Conservation (phyloP, 1,140 invertebrate genomes). For the Condylostylus longicornis region DNA sequence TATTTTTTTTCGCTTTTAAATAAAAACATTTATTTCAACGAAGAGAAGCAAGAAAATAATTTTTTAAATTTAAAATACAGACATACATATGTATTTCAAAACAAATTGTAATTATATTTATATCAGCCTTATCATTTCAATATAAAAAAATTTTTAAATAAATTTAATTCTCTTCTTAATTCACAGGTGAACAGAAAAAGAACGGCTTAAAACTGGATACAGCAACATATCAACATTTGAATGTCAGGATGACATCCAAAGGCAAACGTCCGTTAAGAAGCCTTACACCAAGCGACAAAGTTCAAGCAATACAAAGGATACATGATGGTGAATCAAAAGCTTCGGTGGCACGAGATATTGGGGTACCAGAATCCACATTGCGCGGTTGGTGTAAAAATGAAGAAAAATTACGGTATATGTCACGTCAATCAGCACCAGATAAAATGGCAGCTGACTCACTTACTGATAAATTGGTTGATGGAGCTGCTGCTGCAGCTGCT, state of each 20-base stretch:
- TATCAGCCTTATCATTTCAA: too few species aligned
- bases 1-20: too few species aligned
- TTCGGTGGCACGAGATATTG: slow-evolving; percentile 63
- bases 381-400: slow-evolving; percentile 75
- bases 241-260: slow-evolving; percentile 33
- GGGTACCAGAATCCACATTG: slow-evolving; percentile 65
- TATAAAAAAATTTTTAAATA: too few species aligned
- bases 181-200: too few species aligned
- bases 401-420: slow-evolving; percentile 56
- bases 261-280: slow-evolving; percentile 56
- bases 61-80: too few species aligned
- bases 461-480: slow-evolving; percentile 19
- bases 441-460: slow-evolving; percentile 29
- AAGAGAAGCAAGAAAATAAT: too few species aligned
- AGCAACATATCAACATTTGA: slow-evolving; percentile 31
- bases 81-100: too few species aligned
- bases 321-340: slow-evolving; percentile 69
- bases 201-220: slow-evolving; percentile 32
- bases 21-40: too few species aligned
- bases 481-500: slow-evolving; percentile 34
- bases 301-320: slow-evolving; percentile 60
- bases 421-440: slow-evolving; percentile 46
- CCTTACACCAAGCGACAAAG: slow-evolving; percentile 56
- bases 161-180: too few species aligned
- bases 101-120: too few species aligned